phyloP scores from a whole-genome alignment of 2,113 vertebrate genomes.

The Zapornia atra region DNA sequence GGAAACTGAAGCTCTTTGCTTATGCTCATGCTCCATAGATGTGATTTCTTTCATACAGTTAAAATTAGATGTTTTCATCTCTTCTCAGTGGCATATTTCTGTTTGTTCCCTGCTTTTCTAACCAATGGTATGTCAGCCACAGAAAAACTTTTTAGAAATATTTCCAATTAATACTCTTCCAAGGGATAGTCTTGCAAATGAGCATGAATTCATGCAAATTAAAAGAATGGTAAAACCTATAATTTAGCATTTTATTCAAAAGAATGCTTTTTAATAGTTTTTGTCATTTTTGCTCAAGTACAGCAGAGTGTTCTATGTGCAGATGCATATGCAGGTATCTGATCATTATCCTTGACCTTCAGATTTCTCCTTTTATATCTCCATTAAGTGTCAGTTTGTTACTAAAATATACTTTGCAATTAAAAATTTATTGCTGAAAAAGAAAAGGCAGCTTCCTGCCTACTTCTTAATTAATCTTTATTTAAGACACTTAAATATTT shows the following conservation, averaged over 20 bases:
- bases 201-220: not conserved
- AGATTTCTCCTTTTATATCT: not conserved
- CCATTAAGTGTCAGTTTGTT: not conserved
- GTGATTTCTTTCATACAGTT: not conserved
- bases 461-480: slow-evolving; percentile 31
- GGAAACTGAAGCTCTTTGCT: not conserved
- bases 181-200: not conserved
- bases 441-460: slow-evolving; percentile 4
- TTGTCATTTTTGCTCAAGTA: not conserved
- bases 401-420: not conserved
- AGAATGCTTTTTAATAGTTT: not conserved
- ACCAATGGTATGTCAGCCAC: not conserved
- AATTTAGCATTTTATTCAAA: not conserved
- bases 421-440: slow-evolving; percentile 21
- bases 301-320: not conserved
- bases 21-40: not conserved
- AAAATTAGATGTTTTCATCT: not conserved
- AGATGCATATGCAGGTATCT: not conserved
- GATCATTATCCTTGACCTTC: not conserved
- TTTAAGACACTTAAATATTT: slow-evolving; percentile 32
- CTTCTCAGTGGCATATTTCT: not conserved
- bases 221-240: not conserved
- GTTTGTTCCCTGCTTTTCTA: not conserved
- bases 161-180: not conserved
- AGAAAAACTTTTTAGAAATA: not conserved